phyloP scores from a whole-genome alignment of 1,140 invertebrate species.

The Triops cancriformis region DNA sequence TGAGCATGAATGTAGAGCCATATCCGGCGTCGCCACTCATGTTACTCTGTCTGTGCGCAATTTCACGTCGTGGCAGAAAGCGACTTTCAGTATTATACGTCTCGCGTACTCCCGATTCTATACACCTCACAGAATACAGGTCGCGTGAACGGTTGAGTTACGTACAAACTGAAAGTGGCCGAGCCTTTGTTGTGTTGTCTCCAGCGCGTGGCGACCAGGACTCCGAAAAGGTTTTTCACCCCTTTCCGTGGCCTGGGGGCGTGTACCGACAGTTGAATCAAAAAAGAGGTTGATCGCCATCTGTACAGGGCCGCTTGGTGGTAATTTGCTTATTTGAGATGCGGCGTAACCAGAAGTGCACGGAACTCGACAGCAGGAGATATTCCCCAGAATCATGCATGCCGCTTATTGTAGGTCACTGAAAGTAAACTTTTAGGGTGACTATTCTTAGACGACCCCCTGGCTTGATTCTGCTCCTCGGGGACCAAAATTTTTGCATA shows the following conservation, averaged over 20 bases:
- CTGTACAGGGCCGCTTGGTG: background rate
- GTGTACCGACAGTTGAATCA: background rate
- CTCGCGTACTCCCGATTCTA: no score
- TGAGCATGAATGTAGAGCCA: no score
- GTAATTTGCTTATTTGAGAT: background rate
- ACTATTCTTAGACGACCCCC: background rate
- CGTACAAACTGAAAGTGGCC: background rate
- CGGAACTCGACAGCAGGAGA: background rate
- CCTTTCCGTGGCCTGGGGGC: background rate
- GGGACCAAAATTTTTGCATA: background rate
- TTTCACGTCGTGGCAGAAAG: no score
- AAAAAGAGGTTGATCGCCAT: background rate
- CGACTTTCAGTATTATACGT: no score
- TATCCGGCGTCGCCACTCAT: no score
- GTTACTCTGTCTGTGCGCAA: no score
- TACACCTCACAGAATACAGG: background rate
- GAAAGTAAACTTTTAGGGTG: background rate
- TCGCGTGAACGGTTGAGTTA: background rate
- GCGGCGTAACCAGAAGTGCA: background rate
- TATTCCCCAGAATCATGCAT: background rate
- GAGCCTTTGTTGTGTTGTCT: background rate
- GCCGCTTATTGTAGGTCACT: background rate
- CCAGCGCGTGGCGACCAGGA: constrained; percentile 1
- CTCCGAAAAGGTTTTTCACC: background rate
- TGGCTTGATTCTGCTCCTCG: background rate